Base-by-base conservation (phyloP, 2,888 invertebrate genomes). In the Drosophila paracracens region DNA sequence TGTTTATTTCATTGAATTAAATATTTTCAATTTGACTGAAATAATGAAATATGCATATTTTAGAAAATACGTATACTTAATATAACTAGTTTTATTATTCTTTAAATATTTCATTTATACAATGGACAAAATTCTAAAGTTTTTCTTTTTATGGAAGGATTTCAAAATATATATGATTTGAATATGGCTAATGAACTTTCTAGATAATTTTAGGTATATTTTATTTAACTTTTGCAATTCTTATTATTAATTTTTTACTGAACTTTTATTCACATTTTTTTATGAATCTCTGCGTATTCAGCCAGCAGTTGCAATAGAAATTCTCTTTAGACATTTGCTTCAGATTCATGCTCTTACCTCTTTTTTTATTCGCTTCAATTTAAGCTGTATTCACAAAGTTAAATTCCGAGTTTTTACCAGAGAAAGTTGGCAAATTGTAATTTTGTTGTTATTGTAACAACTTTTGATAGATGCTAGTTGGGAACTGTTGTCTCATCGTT, bases 381-480 rank as follows among this genome's bases (percentile, higher is more conserved):
- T 2, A 21, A 13, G 13, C 21, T 7, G 13, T 3, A 46, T 7
- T 7, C 13, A 21, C 7, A 16, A 25, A 16, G 46, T 6, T 16
- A 8, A 16, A 2, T 43, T 11, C 21, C 1, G 21, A 25, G 8
- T 25, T 25, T 21, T 8, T 16, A 2, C 13, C 16, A 8, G 21
- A 46, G 16, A 46, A 46, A 16, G 21, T 25, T 46, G 2, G 46
- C 2, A 29, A 29, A 8, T 56, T 8, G n/a, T 10, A 29, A 51
- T n/a, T 29, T 29, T 18, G 16, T 8, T 5, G 18, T 11, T 51
- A n/a, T 18, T 11, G 2, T 6, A n/a, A 10, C 16, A 40, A n/a
- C 5, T 16, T 56, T 29, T 29, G 29, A 56, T 56, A 40, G 56
- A 29, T 46, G 46, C 46, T 21, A 33, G 31, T 52, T 11, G 27